Evolutionary conservation across 2,113 vertebrate species (phyloP), one percentile per base, ranked within the genome.

Genomic region (Enhydra lutris): DNA sequence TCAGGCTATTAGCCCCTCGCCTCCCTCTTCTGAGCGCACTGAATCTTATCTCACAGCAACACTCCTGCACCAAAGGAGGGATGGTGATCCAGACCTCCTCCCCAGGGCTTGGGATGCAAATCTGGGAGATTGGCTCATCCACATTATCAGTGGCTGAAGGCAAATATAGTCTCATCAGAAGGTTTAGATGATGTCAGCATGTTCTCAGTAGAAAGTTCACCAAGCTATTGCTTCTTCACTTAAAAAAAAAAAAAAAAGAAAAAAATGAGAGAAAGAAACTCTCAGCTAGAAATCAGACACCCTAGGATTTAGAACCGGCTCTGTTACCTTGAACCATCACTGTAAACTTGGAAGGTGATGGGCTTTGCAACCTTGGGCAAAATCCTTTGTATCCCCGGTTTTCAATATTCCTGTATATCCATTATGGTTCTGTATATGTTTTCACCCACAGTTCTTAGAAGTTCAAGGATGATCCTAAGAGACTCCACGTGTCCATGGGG

Each of bases 1-100:
- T 17, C 67, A 36, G 18, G 18, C 29, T 61, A 82, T 15, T 1
- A 55, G 9, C 6, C 55, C n/a, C 65, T 83, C 36, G 57, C 24
- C n/a, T 36, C 17, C 63, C 67, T 74, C 89, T 71, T 74, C 69
- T 29, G 45, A 71, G 29, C 7, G 31, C 36, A 71, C 7, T 12
- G 76, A 97, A 61, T 18, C 20, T 76, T 67, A 69, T 84, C 55
- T 90, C 42, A 79, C 71, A 88, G 57, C 50, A 94, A 91, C 93
- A 55, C 21, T 61, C 2, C 1, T 24, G 63, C 7, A 52, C 47
- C 57, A 76, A 42, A 36, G 47, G 10, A 24, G 59, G 52, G 36
- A 42, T 21, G 31, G 20, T 34, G 29, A 36, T 47, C 23, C 42
- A 69, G 34, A 83, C 6, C 10, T n/a, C 47, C 24, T 71, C 50